These are phyloP conservation scores for Melieria crassipennis DNA, from an alignment of 2,888 invertebrate genomes.

Conservation along the genomic window DNA sequence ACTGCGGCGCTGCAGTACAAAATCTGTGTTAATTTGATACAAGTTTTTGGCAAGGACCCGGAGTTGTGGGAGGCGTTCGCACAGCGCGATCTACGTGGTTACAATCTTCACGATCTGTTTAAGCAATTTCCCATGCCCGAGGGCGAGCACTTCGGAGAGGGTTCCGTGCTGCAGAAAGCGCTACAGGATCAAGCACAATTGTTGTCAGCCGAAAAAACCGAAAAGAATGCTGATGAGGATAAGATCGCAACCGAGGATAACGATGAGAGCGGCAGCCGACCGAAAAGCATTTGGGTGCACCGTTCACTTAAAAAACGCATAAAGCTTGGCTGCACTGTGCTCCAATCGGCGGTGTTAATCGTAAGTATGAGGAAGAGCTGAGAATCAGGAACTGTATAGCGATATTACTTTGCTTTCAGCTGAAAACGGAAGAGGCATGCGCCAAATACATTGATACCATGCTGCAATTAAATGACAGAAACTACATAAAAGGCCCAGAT, in stretches of 20 bases:
- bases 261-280: slow-evolving; percentile 37
- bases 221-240: slow-evolving; percentile 30
- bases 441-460: slow-evolving; percentile 71
- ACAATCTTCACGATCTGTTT: slow-evolving; percentile 51
- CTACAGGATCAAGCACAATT: too few species aligned
- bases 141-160: too few species aligned
- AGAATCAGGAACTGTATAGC: too few species aligned
- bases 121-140: too few species aligned
- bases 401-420: neutral
- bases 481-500: slow-evolving; percentile 54
- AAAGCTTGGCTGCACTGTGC: slow-evolving; percentile 67
- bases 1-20: slow-evolving; percentile 70
- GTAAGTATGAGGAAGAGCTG: slow-evolving; percentile 38
- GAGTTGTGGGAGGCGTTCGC: slow-evolving; percentile 72
- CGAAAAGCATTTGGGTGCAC: slow-evolving; percentile 38
- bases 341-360: slow-evolving; percentile 67
- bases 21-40: slow-evolving; percentile 68
- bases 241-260: slow-evolving; percentile 40
- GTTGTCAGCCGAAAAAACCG: neutral
- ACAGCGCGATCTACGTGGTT: slow-evolving; percentile 69
- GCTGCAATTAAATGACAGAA: slow-evolving; percentile 66
- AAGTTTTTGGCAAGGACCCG: slow-evolving; percentile 68
- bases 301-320: slow-evolving; percentile 65
- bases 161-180: too few species aligned
- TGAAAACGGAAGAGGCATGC: slow-evolving; percentile 65